Conservation (phyloP, 2,888 invertebrate genomes). For the Microchrysa polita region DNA sequence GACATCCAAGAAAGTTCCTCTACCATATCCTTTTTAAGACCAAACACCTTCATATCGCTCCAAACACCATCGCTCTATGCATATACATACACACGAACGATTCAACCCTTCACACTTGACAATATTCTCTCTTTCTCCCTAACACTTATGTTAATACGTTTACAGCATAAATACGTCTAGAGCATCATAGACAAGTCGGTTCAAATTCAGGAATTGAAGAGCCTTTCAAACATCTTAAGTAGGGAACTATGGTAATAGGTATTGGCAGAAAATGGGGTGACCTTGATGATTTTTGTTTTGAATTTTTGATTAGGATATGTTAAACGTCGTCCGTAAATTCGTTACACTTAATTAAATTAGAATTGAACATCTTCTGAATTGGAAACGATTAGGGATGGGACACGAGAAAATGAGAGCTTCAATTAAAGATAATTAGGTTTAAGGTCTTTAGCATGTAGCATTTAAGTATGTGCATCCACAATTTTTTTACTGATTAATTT, state of each 20-base stretch:
- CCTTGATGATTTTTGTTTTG: constrained; percentile 6
- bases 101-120: too few relatives aligned
- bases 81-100: too few relatives aligned
- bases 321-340: not conserved
- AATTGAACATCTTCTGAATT: constrained; percentile 16
- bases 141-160: constrained; percentile 28
- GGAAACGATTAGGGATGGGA: not conserved
- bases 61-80: not conserved
- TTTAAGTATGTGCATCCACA: too few relatives aligned
- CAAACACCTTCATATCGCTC: not conserved
- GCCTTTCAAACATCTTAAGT: constrained; percentile 15
- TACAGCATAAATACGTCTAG: constrained; percentile 25
- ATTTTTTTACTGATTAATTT: too few relatives aligned
- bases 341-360: constrained; percentile 15
- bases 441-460: too few relatives aligned
- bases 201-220: constrained; percentile 29
- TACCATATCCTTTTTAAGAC: too few relatives aligned
- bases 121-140: constrained; percentile 17
- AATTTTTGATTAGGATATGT: not conserved
- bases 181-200: not conserved
- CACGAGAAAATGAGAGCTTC: too few relatives aligned
- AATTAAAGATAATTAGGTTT: too few relatives aligned
- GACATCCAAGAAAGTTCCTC: too few relatives aligned
- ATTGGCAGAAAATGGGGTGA: not conserved
- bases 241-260: not conserved